Conservation (phyloP, 1,140 invertebrate genomes). For the Hypsibius dujardini region DNA sequence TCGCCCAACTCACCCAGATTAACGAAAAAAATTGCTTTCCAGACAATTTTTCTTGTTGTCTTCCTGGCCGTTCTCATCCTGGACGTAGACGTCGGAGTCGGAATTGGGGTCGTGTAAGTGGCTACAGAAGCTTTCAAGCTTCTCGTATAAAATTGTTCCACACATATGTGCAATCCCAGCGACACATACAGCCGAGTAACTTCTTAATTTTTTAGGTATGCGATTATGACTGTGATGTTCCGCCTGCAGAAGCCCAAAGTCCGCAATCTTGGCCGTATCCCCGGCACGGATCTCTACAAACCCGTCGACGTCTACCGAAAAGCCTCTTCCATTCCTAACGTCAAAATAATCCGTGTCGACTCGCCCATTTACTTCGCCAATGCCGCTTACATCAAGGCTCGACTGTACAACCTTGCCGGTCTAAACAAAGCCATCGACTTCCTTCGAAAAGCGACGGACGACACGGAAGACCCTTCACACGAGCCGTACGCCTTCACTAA, state of each 20-base stretch:
- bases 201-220: too few species aligned
- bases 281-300: conserved; percentile 21
- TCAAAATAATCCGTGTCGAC: conserved; percentile 1
- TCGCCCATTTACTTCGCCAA: conserved; percentile 14
- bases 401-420: background rate
- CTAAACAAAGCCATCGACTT: background rate
- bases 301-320: conserved; percentile 4
- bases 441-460: background rate
- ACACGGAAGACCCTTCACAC: background rate
- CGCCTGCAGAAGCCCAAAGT: conserved; percentile 17
- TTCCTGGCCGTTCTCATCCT: conserved; percentile 22
- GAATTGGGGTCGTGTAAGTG: conserved; percentile 23
- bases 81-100: conserved; percentile 23
- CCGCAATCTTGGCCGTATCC: conserved; percentile 20
- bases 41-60: conserved; percentile 24
- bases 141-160: too few species aligned
- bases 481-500: background rate
- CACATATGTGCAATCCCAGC: too few species aligned
- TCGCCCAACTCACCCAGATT: too few species aligned
- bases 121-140: too few species aligned
- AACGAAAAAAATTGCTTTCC: conserved; percentile 20
- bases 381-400: conserved; percentile 3
- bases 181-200: too few species aligned
- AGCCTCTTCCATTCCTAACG: background rate
- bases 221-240: conserved; percentile 20